Evolutionary conservation across 2,888 invertebrate species (phyloP).

Genomic region (Cantharis flavilabris): DNA sequence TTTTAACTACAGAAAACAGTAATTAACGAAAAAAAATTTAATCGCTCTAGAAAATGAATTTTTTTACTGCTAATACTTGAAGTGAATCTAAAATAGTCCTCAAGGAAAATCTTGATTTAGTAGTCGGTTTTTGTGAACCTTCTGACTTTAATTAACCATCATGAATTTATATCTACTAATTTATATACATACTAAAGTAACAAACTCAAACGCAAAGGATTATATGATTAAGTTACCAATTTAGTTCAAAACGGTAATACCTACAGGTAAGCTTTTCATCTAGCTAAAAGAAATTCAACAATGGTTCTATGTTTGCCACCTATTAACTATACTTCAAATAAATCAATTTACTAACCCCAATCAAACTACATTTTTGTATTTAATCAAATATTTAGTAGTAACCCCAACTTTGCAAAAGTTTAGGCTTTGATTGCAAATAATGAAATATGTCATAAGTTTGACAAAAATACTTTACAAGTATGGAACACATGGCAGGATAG

Average conservation of each 20-base stretch:
- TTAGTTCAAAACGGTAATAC: background rate
- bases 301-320: background rate
- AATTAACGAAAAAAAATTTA: background rate
- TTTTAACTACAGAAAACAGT: background rate
- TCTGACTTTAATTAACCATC: background rate
- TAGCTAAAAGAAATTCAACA: background rate
- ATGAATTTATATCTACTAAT: background rate
- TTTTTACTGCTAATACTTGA: background rate
- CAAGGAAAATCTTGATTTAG: background rate
- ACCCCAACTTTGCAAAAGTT: background rate
- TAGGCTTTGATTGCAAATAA: background rate
- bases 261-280: background rate
- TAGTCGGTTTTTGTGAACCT: background rate
- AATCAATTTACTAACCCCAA: background rate
- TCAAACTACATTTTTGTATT: background rate
- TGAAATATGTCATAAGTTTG: background rate
- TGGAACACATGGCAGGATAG: background rate
- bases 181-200: background rate
- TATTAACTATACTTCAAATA: background rate
- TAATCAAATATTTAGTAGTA: background rate
- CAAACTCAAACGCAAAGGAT: background rate
- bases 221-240: background rate
- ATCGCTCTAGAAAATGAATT: background rate
- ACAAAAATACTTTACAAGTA: background rate
- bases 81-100: background rate